Percentiles rank a stretch among this genome's conserved stretches.
These are phyloP conservation scores for Psix sp. DNA, from an alignment of 1,140 invertebrate species.

Conservation along the genomic window DNA sequence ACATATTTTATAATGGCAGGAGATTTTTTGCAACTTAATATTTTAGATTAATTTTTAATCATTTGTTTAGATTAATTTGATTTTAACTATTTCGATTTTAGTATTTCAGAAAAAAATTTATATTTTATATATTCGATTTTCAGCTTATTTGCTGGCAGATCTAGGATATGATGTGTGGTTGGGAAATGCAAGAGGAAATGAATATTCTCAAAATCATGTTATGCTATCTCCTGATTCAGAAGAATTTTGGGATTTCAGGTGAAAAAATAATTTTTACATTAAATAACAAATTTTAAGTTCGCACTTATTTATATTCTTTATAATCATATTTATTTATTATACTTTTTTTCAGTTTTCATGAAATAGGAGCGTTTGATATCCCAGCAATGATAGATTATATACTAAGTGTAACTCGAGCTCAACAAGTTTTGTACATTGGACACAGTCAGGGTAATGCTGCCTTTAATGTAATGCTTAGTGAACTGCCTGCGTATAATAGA, in stretches of 20 bases:
- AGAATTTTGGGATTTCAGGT: constrained; percentile 62
- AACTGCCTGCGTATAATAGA: constrained; percentile 78
- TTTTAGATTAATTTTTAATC: too few species aligned
- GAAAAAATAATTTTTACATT: too few species aligned
- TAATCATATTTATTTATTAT: not conserved
- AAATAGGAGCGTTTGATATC: constrained; percentile 85
- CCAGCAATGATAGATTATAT: constrained; percentile 85
- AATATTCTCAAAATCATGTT: constrained; percentile 75
- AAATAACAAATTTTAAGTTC: not conserved
- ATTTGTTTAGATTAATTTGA: too few species aligned
- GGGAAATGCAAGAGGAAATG: constrained; percentile 83
- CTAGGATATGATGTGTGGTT: constrained; percentile 84
- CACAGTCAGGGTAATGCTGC: constrained; percentile 81
- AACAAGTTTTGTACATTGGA: constrained; percentile 81
- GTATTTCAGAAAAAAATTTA: not conserved
- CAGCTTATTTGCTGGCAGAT: constrained; percentile 72
- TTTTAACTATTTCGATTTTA: too few species aligned
- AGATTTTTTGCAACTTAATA: too few species aligned
- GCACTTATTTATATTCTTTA: not conserved
- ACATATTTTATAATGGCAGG: too few species aligned
- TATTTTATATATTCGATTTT: not conserved
- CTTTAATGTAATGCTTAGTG: constrained; percentile 81
- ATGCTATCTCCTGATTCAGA: not conserved
- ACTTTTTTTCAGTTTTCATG: constrained; percentile 79
- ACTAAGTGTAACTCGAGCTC: constrained; percentile 76